Percentiles rank a stretch among this genome's conserved stretches.
Conservation (phyloP, 2,888 invertebrate species). For the Omphaloscelis lunosa region DNA sequence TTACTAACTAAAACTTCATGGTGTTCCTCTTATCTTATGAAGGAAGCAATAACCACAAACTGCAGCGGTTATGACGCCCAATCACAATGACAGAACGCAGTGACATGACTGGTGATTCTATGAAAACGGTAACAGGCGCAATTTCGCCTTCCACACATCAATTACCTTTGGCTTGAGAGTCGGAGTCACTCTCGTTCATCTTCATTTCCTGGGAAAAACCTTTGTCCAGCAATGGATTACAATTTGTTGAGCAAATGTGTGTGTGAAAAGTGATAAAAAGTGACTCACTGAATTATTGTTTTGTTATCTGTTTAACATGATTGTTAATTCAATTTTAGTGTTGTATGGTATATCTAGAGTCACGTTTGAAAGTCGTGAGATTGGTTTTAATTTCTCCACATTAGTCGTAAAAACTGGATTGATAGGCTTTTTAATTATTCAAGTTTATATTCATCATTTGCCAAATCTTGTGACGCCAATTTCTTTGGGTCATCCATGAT, state of each 20-base stretch:
- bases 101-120: too few species aligned
- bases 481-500: neutral
- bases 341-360: neutral
- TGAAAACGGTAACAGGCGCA: too few species aligned
- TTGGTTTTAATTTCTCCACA: neutral
- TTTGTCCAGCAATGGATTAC: neutral
- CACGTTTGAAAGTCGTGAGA: slow-evolving; percentile 7
- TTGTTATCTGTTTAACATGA: slow-evolving; percentile 31
- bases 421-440: neutral
- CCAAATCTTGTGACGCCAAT: neutral
- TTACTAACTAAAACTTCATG: too few species aligned
- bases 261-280: slow-evolving; percentile 12
- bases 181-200: neutral
- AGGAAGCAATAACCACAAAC: too few species aligned
- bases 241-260: neutral
- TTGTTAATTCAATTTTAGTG: slow-evolving; percentile 14
- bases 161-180: neutral
- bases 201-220: neutral
- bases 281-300: slow-evolving; percentile 28
- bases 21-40: too few species aligned
- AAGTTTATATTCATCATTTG: neutral
- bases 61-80: too few species aligned
- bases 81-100: too few species aligned
- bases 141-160: too few species aligned
- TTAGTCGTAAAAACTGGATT: neutral